A percentile compares a stretch with the other conserved stretches of the same genome.
phyloP scores from a whole-genome alignment of 2,113 vertebrate genomes.

The Tachuris rubrigastra region DNA sequence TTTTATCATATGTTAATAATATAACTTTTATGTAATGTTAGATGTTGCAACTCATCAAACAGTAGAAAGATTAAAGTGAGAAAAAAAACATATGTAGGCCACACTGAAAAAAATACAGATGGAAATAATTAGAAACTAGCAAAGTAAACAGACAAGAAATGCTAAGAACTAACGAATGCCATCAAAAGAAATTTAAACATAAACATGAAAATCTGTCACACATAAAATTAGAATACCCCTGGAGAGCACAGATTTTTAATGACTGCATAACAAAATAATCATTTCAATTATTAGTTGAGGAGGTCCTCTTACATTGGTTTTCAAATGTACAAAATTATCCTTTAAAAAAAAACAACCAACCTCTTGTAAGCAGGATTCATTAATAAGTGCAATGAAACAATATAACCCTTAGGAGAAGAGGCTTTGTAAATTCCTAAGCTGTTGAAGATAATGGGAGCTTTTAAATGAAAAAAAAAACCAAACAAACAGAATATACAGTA shows the following conservation, averaged over 20 bases:
- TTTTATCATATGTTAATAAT: conserved; percentile 50
- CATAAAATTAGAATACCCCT: conserved; percentile 27
- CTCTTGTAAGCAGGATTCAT: background rate
- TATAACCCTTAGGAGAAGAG: background rate
- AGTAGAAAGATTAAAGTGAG: conserved; percentile 48
- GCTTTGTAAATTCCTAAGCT: background rate
- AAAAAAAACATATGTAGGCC: conserved; percentile 48
- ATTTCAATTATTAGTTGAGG: conserved; percentile 41
- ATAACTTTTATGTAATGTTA: conserved; percentile 39
- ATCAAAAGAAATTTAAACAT: conserved; percentile 40
- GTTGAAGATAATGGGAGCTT: background rate
- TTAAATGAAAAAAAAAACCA: background rate
- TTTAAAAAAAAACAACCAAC: background rate
- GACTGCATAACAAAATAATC: conserved; percentile 11
- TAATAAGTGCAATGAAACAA: background rate
- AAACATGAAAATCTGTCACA: conserved; percentile 28
- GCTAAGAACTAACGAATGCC: conserved; percentile 13
- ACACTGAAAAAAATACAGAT: background rate
- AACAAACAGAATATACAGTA: background rate
- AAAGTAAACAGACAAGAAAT: conserved; percentile 40
- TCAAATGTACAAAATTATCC: conserved; percentile 9
- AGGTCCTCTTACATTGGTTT: conserved; percentile 24
- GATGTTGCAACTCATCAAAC: conserved; percentile 43
- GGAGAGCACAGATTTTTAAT: conserved; percentile 31
- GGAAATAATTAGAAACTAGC: conserved; percentile 25